These are phyloP conservation scores for Amphipoea lucens DNA, from an alignment of 2,888 invertebrate species.

Conservation along the genomic window DNA sequence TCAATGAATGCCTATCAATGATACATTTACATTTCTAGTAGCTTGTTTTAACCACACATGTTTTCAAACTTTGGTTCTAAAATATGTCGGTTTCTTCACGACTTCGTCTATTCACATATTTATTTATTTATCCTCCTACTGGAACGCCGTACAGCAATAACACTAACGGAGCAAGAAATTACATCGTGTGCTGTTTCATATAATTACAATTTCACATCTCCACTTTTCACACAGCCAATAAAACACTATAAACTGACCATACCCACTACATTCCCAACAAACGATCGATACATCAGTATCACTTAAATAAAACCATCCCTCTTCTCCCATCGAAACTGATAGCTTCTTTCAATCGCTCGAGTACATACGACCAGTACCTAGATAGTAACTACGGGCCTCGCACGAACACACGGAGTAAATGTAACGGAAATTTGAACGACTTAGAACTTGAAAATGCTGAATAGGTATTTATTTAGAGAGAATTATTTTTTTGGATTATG, in stretches of 20 bases:
- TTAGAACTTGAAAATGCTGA: no score
- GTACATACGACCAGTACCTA: constrained; percentile 12
- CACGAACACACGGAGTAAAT: background rate
- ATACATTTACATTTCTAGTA: background rate
- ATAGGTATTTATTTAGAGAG: no score
- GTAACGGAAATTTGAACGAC: background rate
- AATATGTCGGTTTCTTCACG: background rate
- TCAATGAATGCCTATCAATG: background rate
- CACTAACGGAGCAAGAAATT: no score
- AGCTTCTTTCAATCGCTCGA: constrained; percentile 40
- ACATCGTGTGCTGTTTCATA: no score
- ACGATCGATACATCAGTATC: constrained; percentile 42
- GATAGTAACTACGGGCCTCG: background rate
- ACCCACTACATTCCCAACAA: background rate
- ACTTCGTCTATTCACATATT: background rate
- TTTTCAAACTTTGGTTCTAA: background rate
- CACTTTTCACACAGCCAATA: background rate
- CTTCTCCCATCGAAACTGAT: constrained; percentile 19
- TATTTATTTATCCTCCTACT: no score
- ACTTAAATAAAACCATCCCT: constrained; percentile 42
- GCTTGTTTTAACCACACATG: background rate
- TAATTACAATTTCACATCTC: background rate
- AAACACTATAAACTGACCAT: background rate
- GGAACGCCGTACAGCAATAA: no score
- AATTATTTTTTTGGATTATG: no score